Evolutionary conservation across 1,140 invertebrate genomes (phyloP), one percentile per base, ranked within the genome.

Genomic region (Amphibalanus amphitrite): DNA sequence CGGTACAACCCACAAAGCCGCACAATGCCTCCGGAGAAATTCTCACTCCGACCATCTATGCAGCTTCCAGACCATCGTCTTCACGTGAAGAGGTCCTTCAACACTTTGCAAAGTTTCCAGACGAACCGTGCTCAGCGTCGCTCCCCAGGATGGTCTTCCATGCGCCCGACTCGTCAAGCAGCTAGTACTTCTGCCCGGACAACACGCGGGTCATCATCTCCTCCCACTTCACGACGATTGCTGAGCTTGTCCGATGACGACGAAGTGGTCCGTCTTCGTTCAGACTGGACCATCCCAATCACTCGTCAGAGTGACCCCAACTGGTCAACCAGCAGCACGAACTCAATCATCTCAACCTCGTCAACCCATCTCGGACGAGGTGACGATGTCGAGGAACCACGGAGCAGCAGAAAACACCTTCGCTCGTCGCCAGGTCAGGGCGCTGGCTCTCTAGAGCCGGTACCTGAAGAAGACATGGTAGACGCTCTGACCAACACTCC

Each of bases 401-500:
- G n/a, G n/a, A n/a, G 33, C 33, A 15, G 33, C 33, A 15, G 33
- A 4, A 38, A 15, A 15, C 33, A 38, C 4, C 33, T 4, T 38
- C 33, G 33, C 33, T 38, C 33, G 33, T 15, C 33, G 33, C 33
- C 33, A 15, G 4, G 33, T 38, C 33, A 38, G 33, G 15, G 33
- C 15, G 33, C 33, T n/a, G n/a, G n/a, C 33, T 38, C 33, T 4
- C 17, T 59, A 20, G 47, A 59, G 47, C 47, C 47, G 10, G 47
- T 59, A 3, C 47, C 3, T 8, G 47, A 59, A 28, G 28, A 69
- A 17, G 3, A 70, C 38, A 10, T 28, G 30, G 6, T 65, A 28
- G 67, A 69, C 28, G 71, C 72, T n/a, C 67, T 74, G 10, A 70
- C 70, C 23, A 72, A 69, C 28, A 70, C 71, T 6, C 71, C n/a